Percentiles rank a stretch among this genome's conserved stretches.
phyloP scores from a whole-genome alignment of 2,797 vertebrate species.

The Australoheros facetus region DNA sequence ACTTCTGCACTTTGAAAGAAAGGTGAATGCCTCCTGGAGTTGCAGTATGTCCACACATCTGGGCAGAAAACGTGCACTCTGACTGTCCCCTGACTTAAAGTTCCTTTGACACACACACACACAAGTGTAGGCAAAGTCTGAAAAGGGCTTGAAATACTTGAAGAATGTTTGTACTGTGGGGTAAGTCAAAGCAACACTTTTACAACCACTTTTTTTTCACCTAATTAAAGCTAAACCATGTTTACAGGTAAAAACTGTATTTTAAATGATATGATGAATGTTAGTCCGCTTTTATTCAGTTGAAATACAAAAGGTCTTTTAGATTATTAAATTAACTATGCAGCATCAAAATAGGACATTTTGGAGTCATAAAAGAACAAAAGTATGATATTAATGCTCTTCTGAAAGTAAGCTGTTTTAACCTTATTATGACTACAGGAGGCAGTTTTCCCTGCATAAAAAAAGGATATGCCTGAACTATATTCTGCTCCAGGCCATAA shows the following conservation, averaged over 20 bases:
- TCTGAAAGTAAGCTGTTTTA: constrained; percentile 18
- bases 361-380: constrained; percentile 7
- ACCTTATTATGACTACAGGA: constrained; percentile 33
- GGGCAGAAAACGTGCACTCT: constrained; percentile 46
- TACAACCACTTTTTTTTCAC: not conserved
- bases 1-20: constrained; percentile 58
- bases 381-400: constrained; percentile 16
- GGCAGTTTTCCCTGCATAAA: constrained; percentile 41
- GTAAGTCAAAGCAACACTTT: not conserved
- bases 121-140: not conserved
- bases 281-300: not conserved
- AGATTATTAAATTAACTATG: not conserved
- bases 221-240: not conserved
- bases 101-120: not conserved
- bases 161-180: not conserved
- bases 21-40: constrained; percentile 67
- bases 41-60: constrained; percentile 80
- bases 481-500: constrained; percentile 37
- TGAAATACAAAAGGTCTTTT: not conserved
- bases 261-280: not conserved
- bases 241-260: not conserved
- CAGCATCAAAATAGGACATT: not conserved
- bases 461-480: constrained; percentile 25
- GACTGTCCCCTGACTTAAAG: constrained; percentile 4
- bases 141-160: not conserved